Evolutionary conservation across 1,140 invertebrate genomes (phyloP), one percentile per base, ranked within the genome.

Genomic region (Caligus rogercresseyi): DNA sequence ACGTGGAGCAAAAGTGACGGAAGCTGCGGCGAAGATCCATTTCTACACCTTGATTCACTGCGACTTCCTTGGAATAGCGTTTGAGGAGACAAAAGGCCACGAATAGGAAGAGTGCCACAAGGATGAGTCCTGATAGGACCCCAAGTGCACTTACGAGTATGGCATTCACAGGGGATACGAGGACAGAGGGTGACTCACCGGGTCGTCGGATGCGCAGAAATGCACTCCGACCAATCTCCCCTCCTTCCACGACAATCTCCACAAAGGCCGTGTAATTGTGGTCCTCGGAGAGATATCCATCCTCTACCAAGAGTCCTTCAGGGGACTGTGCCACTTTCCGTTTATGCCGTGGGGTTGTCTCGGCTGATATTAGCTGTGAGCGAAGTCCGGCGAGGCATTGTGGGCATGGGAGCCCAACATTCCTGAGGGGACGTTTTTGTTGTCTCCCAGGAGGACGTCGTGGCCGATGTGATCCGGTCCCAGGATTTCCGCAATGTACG

Each of bases 221-320:
- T 31, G 3, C 7, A 20, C 25, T 63, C 23, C 52, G 51, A 51
- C 66, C 43, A 51, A 31, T 31, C 16, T 18, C 15, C 18, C 16
- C 16, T 60, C 15, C 16, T 20, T 7, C 59, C 2, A 52, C 81
- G 67, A 86, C 81, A 52, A 88, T 76, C 76, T 89, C 85, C 20
- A 90, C 75, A 69, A 87, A 89, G 20, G 82, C 81, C 2, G 86
- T 88, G 66, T 90, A 90, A 69, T 86, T 87, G 1, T 83, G 80
- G 19, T 78, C 77, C 14, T 80, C 77, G 68, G 88, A 83, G 24
- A 89, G 74, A 52, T 75, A 75, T 0, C 86, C 86, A 72, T 90
- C 86, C 25, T 67, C 60, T 1, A 67, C 62, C 31, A 54, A 64
- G 25, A 43, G n/a, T 43, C 31, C 31, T 43, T 43, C 31, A 11